Conservation (phyloP, 1,140 invertebrate species). For the Antheraea mylitta region DNA sequence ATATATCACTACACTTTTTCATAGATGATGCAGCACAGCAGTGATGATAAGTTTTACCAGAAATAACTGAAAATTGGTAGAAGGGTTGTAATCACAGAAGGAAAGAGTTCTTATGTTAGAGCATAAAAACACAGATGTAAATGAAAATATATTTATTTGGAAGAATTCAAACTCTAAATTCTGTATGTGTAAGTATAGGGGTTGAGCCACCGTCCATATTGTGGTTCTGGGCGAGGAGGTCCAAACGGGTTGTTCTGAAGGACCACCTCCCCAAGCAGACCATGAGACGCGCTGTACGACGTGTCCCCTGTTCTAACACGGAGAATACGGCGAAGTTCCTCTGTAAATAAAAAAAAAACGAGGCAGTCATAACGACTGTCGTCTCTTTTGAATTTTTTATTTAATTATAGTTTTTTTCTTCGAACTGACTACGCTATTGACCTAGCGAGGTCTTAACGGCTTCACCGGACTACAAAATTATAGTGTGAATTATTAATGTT, state of each 20-base stretch:
- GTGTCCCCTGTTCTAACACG: constrained; percentile 59
- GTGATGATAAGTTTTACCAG: too few species aligned
- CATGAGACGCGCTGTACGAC: constrained; percentile 50
- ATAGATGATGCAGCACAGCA: too few species aligned
- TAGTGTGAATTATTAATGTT: too few species aligned
- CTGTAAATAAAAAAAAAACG: constrained; percentile 31
- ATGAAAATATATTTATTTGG: neutral
- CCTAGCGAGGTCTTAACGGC: too few species aligned
- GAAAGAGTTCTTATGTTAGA: too few species aligned
- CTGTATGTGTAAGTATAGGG: constrained; percentile 57
- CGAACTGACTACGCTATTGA: too few species aligned
- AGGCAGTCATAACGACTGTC: too few species aligned
- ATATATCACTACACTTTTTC: too few species aligned
- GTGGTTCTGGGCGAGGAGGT: constrained; percentile 54
- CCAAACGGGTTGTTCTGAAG: constrained; percentile 61
- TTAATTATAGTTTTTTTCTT: too few species aligned
- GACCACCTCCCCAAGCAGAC: constrained; percentile 53
- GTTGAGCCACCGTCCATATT: constrained; percentile 56
- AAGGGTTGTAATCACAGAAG: too few species aligned
- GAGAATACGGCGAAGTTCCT: constrained; percentile 57
- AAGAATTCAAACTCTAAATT: constrained; percentile 18
- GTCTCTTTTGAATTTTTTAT: neutral
- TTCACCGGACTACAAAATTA: too few species aligned
- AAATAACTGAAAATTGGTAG: too few species aligned
- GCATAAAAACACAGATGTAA: neutral